Evolutionary conservation across 1,140 invertebrate species (phyloP).

Genomic region (Trichogramma pretiosum): DNA sequence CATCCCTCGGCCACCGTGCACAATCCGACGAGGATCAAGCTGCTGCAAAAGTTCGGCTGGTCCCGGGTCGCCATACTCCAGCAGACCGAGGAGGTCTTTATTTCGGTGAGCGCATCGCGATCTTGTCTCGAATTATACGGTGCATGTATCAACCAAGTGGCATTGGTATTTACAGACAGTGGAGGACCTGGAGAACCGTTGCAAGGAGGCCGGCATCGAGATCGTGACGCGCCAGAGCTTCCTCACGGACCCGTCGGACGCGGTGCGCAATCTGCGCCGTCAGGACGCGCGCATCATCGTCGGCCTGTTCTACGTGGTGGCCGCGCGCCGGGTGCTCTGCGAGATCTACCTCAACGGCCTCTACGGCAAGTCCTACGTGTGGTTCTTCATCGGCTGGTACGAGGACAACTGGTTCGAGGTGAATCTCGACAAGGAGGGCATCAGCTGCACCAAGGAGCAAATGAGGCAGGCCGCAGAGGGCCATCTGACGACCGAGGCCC

Average conservation of each 20-base stretch:
- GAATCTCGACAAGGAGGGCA: constrained; percentile 76
- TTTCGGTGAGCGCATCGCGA: constrained; percentile 63
- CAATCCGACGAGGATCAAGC: constrained; percentile 93
- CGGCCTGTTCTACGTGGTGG: constrained; percentile 95
- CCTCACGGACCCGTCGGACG: constrained; percentile 90
- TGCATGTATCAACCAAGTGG: too few relatives aligned
- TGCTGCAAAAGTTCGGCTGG: constrained; percentile 97
- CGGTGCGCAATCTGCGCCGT: constrained; percentile 83
- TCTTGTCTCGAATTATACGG: too few relatives aligned
- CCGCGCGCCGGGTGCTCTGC: constrained; percentile 89
- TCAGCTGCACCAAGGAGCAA: constrained; percentile 87
- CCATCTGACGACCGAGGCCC: constrained; percentile 94
- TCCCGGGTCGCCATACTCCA: constrained; percentile 93
- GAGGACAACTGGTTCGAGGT: constrained; percentile 97
- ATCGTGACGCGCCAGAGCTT: constrained; percentile 95
- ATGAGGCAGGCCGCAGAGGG: constrained; percentile 91
- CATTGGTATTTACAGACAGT: too few relatives aligned
- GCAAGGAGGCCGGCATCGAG: constrained; percentile 87
- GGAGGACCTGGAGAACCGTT: constrained; percentile 90
- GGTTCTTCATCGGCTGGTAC: constrained; percentile 99
- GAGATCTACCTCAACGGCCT: constrained; percentile 93
- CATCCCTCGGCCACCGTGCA: constrained; percentile 99
- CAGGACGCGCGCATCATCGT: constrained; percentile 96
- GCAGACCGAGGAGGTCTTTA: constrained; percentile 98
- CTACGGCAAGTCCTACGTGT: constrained; percentile 94